Base-by-base conservation (phyloP, 64 coral and sea anemone genomes). In the Pocillopora verrucosa region DNA sequence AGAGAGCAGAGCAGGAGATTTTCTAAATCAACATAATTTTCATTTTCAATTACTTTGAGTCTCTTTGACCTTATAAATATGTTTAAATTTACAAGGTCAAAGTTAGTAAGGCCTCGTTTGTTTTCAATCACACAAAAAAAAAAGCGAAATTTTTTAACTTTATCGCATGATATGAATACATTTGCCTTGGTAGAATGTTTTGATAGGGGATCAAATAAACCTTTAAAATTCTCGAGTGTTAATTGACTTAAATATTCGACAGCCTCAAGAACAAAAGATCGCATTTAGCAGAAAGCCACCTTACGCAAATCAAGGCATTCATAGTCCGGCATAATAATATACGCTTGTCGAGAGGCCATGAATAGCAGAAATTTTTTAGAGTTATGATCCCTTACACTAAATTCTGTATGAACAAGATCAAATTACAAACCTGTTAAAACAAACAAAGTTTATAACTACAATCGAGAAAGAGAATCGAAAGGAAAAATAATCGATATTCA, bases 401-500 rank as follows among this genome's bases (percentile, higher is more conserved):
- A 70, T 9, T 70, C 25, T 10, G 25, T 25, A 20, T 24, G 22
- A 70, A 70, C 67, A 24, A 20, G 22, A 70, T 70, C 11, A 70
- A 70, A 25, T 70, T 11, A 25, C 11, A 20, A 25, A 63, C 61
- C 20, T 25, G 67, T 20, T 70, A 70, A 10, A 11, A 70, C 6
- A 10, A 67, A 70, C 25, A 20, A 24, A 70, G 19, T 22, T 70
- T 20, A 24, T 70, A 70, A 25, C 67, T 70, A 11, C 61, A 2
- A 63, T 63, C 12, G 13, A 63, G 61, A 63, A 63, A 63, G 16
- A 63, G 20, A 70, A 20, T 70, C 10, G 20, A 70, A 70, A 11
- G 67, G n/a, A 7, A 70, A 70, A 70, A 70, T 70, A 51, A 24
- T 64, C 36, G 76, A 64, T 83, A 83, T 77, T 95, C 92, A 99